Percentiles rank a stretch among this genome's conserved stretches.
These are phyloP conservation scores for Blastobasis lacticolella DNA, from an alignment of 2,888 invertebrate genomes.

Conservation along the genomic window DNA sequence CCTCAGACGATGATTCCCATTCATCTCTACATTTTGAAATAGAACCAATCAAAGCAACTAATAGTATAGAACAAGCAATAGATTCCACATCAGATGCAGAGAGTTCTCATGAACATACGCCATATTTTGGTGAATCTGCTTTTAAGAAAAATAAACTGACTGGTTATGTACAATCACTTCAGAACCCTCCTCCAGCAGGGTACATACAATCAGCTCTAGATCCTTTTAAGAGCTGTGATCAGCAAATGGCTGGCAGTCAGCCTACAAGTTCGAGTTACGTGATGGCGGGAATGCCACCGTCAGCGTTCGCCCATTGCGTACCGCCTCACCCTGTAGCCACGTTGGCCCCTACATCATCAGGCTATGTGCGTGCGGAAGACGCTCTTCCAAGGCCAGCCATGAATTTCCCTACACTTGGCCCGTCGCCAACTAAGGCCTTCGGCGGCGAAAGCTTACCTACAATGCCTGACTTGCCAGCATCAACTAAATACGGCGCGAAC, in stretches of 20 bases:
- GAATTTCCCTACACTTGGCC: constrained; percentile 47
- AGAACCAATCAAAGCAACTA: constrained; percentile 38
- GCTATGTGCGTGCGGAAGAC: constrained; percentile 58
- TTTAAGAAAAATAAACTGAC: constrained; percentile 36
- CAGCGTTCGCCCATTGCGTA: constrained; percentile 53
- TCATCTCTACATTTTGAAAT: constrained; percentile 54
- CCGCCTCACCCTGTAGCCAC: constrained; percentile 25
- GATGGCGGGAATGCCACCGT: constrained; percentile 55
- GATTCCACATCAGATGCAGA: constrained; percentile 42
- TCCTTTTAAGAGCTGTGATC: constrained; percentile 23
- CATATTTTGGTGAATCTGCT: constrained; percentile 44
- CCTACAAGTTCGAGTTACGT: constrained; percentile 60
- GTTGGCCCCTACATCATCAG: constrained; percentile 41
- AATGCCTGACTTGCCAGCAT: constrained; percentile 57
- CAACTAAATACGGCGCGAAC: constrained; percentile 46
- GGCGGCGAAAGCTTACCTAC: constrained; percentile 64
- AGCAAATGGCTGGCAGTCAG: constrained; percentile 25
- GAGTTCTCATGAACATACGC: constrained; percentile 41
- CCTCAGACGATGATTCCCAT: constrained; percentile 58
- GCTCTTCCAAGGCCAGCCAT: constrained; percentile 44
- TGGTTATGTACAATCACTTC: constrained; percentile 18
- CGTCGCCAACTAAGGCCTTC: constrained; percentile 43
- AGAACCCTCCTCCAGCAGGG: constrained; percentile 40
- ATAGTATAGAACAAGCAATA: constrained; percentile 29
- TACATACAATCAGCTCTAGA: constrained; percentile 44